Base-by-base conservation (phyloP, 2,113 vertebrate genomes). In the Ptyas mucosa region DNA sequence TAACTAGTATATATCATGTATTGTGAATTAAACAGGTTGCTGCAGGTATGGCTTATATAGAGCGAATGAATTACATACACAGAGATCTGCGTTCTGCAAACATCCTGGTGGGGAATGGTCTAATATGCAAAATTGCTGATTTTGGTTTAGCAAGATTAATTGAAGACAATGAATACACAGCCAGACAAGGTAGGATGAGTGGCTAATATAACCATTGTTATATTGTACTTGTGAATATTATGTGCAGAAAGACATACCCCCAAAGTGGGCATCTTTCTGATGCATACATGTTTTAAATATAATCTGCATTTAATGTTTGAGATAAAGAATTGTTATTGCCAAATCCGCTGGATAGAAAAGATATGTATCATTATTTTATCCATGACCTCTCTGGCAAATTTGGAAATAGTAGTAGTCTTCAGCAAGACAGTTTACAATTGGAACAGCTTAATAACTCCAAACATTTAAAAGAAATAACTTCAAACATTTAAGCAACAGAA, bases 1-100 rank as follows among this genome's bases (percentile, higher is more conserved):
- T 34, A 61, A 93, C 54, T 52, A 11, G 88, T 34, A 0, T 49
- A 0, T 0, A 0, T n/a, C 93, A 29, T 85, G n/a, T 94, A 58
- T 51, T 21, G 0, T 88, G 52, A 69, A 94, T 89, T 91, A 15
- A 7, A 0, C 97, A 99, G 99, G 98, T 99, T 95, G 98, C 99
- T 1, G 98, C 97, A 7, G 99, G 99, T 29, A 99, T 99, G 99
- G 99, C 99, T 7, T 99, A 99, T 97, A 99, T 99, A 0, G 99
- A 99, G 97, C 97, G 99, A 92, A 99, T 99, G 99, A 99, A 99
- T 97, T 99, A 99, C 90, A 99, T 99, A 95, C 99, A 99, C 97
- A 98, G 99, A 97, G 99, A 99, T 87, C 97, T 99, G 94, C 98
- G 99, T 43, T 99, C 99, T 1, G 99, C 99, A 92, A 99, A 99